These are phyloP conservation scores for Thymallus thymallus DNA, from an alignment of 2,113 vertebrate genomes.

Conservation along the genomic window DNA sequence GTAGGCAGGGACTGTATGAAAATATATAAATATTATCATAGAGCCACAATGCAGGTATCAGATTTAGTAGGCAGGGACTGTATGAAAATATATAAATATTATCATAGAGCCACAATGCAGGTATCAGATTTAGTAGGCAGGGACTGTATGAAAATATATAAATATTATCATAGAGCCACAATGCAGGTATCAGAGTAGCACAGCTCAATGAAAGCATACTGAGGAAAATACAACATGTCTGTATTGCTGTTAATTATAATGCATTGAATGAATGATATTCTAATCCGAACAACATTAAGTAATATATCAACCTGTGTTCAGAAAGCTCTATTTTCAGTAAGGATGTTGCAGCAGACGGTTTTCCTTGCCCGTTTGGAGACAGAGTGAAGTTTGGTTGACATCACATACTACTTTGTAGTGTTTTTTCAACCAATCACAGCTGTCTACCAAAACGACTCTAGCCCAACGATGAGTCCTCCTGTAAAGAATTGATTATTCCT, in stretches of 20 bases:
- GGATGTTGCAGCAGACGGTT: not conserved
- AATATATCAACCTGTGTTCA: not conserved
- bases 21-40: constrained; percentile 4
- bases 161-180: not conserved
- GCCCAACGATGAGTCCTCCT: constrained; percentile 15
- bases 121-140: not conserved
- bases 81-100: constrained; percentile 27
- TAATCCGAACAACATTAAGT: not conserved
- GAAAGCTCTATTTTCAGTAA: not conserved
- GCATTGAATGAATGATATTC: too few species aligned
- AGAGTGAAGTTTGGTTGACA: constrained; percentile 14
- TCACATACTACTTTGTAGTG: not conserved
- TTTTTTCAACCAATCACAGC: constrained; percentile 10
- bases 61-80: constrained; percentile 8
- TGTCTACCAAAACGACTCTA: constrained; percentile 30
- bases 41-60: not conserved
- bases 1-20: constrained; percentile 26
- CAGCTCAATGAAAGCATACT: too few species aligned
- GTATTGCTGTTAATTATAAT: too few species aligned
- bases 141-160: constrained; percentile 26
- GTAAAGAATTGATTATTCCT: constrained; percentile 39
- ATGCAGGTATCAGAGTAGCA: too few species aligned
- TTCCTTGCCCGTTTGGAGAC: not conserved
- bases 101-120: not conserved
- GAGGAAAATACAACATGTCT: too few species aligned